phyloP scores from a whole-genome alignment of 2,113 vertebrate species.

The Pagrus major region DNA sequence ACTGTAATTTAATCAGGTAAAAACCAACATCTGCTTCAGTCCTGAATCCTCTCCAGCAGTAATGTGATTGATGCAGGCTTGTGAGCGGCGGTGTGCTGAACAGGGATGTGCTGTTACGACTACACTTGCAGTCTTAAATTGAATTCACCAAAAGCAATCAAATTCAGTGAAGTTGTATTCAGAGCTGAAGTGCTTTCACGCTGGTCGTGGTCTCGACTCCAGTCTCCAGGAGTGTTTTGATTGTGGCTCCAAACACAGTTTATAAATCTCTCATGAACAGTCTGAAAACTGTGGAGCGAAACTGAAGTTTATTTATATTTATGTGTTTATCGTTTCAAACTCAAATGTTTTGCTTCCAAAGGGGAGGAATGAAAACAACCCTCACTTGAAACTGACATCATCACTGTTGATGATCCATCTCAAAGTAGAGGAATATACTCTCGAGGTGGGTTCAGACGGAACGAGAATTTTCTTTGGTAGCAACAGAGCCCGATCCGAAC shows the following conservation, averaged over 20 bases:
- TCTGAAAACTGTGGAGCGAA: background rate
- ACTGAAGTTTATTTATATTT: too few species aligned
- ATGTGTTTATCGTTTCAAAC: too few species aligned
- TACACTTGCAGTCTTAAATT: background rate
- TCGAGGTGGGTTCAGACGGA: too few species aligned
- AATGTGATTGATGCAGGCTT: conserved; percentile 35
- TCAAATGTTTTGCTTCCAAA: too few species aligned
- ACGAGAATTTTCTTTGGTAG: too few species aligned
- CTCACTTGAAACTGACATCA: background rate
- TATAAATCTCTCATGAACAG: background rate
- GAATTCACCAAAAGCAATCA: conserved; percentile 18
- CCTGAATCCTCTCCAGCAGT: conserved; percentile 25
- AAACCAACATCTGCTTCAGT: conserved; percentile 39
- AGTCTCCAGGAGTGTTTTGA: background rate
- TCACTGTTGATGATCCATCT: background rate
- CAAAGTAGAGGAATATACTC: too few species aligned
- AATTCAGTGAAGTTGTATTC: conserved; percentile 8
- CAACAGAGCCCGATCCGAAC: too few species aligned
- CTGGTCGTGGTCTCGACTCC: background rate
- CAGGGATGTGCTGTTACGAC: conserved; percentile 2
- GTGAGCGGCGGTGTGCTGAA: conserved; percentile 22
- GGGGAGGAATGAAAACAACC: too few species aligned
- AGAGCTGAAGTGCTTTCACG: conserved; percentile 25
- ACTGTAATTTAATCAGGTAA: conserved; percentile 44
- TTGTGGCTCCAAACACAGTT: background rate